Evolutionary conservation across 2,797 vertebrate genomes (phyloP).

Genomic region (Chanos chanos): DNA sequence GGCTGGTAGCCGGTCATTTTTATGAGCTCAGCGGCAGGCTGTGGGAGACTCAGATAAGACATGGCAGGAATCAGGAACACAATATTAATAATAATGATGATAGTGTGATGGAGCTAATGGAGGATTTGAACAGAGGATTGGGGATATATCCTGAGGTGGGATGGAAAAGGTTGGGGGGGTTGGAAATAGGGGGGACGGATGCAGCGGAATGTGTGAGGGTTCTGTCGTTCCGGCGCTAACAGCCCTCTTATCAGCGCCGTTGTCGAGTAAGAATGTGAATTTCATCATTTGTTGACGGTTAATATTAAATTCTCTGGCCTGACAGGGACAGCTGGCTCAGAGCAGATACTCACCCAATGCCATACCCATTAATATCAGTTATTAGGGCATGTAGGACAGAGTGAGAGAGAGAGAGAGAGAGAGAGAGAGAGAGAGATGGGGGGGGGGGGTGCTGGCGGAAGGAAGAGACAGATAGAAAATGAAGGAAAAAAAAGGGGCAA

Average conservation of each 20-base stretch:
- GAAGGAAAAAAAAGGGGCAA: not conserved
- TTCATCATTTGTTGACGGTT: constrained; percentile 36
- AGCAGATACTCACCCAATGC: constrained; percentile 29
- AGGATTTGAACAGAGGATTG: too few species aligned
- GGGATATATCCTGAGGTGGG: too few species aligned
- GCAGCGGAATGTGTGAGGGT: too few species aligned
- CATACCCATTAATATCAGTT: constrained; percentile 27
- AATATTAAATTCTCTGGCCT: constrained; percentile 31
- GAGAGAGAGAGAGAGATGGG: not conserved
- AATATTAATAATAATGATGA: too few species aligned
- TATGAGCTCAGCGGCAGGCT: not conserved
- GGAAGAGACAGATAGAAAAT: not conserved
- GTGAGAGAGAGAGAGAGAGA: not conserved
- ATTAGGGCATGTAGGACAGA: not conserved
- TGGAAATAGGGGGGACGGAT: too few species aligned
- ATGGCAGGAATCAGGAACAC: too few species aligned
- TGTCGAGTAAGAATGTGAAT: constrained; percentile 22
- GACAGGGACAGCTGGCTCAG: constrained; percentile 27
- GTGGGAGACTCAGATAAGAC: not conserved
- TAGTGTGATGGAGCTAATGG: too few species aligned
- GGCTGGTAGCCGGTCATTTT: not conserved
- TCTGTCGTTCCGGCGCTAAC: constrained; percentile 11
- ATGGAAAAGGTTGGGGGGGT: too few species aligned
- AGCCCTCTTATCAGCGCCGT: constrained; percentile 28
- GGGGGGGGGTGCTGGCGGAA: not conserved